Evolutionary conservation across 2,888 invertebrate genomes (phyloP), one percentile per base, ranked within the genome.

Genomic region (Xestia xanthographa): DNA sequence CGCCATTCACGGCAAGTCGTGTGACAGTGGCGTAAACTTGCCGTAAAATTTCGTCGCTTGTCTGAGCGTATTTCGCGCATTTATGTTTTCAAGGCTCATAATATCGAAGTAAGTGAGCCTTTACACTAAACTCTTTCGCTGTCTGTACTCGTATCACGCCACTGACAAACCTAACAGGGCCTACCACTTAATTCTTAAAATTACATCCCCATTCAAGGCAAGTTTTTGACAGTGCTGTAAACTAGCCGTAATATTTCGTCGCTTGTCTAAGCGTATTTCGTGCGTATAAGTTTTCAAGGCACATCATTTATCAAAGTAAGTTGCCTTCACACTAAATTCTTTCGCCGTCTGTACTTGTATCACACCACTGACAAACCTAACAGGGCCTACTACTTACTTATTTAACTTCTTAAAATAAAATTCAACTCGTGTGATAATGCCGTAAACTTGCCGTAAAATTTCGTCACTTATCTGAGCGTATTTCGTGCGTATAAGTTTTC

Each of bases 171-270:
- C 34, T 20, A 74, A 58, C 48, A 65, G 38, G 50, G 56, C 56
- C 62, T 38, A 62, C 22, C 43, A 29, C 66, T 63, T 69, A n/a
- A n/a, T n/a, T n/a, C n/a, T n/a, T 95, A 95, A 94, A 94, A n/a
- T 95, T 95, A 94, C 94, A 93, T 92, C 91, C 90, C 92, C 89
- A 90, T 92, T 89, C 90, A 92, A 83, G 73, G 83, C 87, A 83
- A 88, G 88, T 88, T 91, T 88, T 92, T 92, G 93, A 94, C 92
- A 92, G 92, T 90, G 86, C 88, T 89, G 91, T 93, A 93, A 92
- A 92, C 91, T 92, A 89, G 94, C 93, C 93, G 92, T 41, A n/a
- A n/a, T n/a, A n/a, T n/a, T n/a, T 5, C n/a, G 1, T 53, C n/a
- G 11, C 22, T 53, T 22, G 50, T 22, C 12, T n/a, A 14, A 20